These are phyloP conservation scores for Dasypolia templi DNA, from an alignment of 2,888 invertebrate genomes.

Conservation along the genomic window DNA sequence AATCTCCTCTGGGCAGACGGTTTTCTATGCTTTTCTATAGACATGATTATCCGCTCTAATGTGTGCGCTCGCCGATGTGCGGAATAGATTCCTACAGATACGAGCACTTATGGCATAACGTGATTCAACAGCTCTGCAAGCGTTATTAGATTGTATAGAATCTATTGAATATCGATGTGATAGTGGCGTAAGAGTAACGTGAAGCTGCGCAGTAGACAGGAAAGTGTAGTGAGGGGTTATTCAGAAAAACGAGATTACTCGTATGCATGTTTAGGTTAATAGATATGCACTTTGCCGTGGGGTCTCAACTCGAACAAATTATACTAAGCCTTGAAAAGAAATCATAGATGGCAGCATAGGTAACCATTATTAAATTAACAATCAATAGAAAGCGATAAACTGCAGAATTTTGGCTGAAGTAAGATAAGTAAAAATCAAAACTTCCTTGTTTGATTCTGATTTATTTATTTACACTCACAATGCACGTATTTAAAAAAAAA, in stretches of 20 bases:
- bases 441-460: too few relatives aligned
- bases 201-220: not conserved
- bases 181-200: not conserved
- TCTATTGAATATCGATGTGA: constrained; percentile 8
- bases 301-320: too few relatives aligned
- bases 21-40: not conserved
- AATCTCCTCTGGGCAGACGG: not conserved
- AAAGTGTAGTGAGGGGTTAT: not conserved
- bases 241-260: not conserved
- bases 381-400: too few relatives aligned
- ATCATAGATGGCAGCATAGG: too few relatives aligned
- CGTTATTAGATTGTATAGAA: constrained; percentile 29
- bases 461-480: too few relatives aligned
- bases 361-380: too few relatives aligned
- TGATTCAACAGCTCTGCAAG: constrained; percentile 16
- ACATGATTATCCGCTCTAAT: constrained; percentile 5
- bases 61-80: constrained; percentile 20
- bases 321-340: too few relatives aligned
- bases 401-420: too few relatives aligned
- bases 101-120: constrained; percentile 19
- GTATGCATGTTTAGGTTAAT: not conserved
- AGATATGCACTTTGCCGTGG: too few relatives aligned
- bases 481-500: too few relatives aligned
- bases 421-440: too few relatives aligned
- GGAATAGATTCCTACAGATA: constrained; percentile 38